A percentile compares a stretch with the other conserved stretches of the same genome.
Evolutionary conservation across 1,140 invertebrate genomes (phyloP).

Genomic region (Drosophila virilis): DNA sequence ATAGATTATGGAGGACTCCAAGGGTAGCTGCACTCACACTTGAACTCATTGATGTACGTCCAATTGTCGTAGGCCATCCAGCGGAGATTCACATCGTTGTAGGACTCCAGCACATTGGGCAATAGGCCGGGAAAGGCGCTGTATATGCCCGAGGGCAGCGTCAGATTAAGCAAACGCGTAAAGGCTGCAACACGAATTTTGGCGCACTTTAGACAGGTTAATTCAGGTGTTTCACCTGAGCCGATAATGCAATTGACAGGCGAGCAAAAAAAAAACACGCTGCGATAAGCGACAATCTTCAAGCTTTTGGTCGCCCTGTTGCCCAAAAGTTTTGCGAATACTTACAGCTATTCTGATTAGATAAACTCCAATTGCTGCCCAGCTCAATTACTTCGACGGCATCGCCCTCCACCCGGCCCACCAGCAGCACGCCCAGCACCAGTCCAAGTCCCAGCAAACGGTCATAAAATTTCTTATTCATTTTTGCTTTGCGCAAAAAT

Average conservation of each 20-base stretch:
- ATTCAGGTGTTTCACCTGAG: neutral
- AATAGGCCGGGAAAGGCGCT: slow-evolving; percentile 87
- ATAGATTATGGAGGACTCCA: neutral
- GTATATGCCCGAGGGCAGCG: slow-evolving; percentile 94
- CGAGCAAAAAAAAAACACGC: neutral
- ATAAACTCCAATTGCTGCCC: slow-evolving; percentile 61
- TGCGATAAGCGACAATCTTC: slow-evolving; percentile 23
- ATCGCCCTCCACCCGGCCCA: slow-evolving; percentile 39
- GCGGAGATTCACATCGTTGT: slow-evolving; percentile 92
- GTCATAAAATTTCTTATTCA: slow-evolving; percentile 10
- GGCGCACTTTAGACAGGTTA: neutral
- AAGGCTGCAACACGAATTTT: slow-evolving; percentile 36
- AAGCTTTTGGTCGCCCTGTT: slow-evolving; percentile 7
- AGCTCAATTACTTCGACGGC: slow-evolving; percentile 67
- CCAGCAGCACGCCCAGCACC: slow-evolving; percentile 24
- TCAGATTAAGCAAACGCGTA: slow-evolving; percentile 78
- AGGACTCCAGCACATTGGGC: slow-evolving; percentile 87
- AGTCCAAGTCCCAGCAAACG: slow-evolving; percentile 28
- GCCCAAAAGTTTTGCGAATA: slow-evolving; percentile 14
- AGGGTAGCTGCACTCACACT: slow-evolving; percentile 61
- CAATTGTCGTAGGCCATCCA: slow-evolving; percentile 93
- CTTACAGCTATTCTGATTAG: slow-evolving; percentile 75
- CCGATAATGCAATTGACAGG: neutral
- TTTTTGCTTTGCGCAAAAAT: slow-evolving; percentile 11
- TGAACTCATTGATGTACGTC: slow-evolving; percentile 88